phyloP scores from a whole-genome alignment of 2,888 invertebrate genomes.

The Calliphora vomitoria region DNA sequence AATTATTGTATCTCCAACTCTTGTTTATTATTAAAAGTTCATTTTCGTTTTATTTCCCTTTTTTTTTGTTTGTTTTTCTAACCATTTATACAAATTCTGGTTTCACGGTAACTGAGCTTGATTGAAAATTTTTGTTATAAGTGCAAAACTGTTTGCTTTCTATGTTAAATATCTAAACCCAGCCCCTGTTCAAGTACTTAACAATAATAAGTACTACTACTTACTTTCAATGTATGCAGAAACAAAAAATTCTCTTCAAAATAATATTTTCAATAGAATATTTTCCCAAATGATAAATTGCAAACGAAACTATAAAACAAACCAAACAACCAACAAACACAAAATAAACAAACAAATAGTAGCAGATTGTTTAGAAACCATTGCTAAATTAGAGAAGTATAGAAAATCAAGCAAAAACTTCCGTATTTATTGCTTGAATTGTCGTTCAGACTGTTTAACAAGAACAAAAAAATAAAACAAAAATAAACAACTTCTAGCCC shows the following conservation, averaged over 20 bases:
- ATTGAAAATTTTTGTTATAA: constrained; percentile 78
- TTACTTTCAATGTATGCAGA: neutral
- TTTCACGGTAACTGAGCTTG: constrained; percentile 80
- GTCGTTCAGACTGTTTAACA: constrained; percentile 48
- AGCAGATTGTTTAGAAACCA: constrained; percentile 66
- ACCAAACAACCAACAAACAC: constrained; percentile 14
- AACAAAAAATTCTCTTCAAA: constrained; percentile 33
- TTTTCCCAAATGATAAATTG: constrained; percentile 22
- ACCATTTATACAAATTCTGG: constrained; percentile 76
- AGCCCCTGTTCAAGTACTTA: neutral
- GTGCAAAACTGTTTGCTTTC: constrained; percentile 11
- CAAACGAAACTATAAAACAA: constrained; percentile 32
- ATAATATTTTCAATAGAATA: constrained; percentile 45
- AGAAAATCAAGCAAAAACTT: constrained; percentile 43
- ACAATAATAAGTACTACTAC: neutral
- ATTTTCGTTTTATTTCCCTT: too few relatives aligned
- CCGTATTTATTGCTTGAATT: constrained; percentile 66
- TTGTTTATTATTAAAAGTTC: neutral
- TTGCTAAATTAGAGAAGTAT: constrained; percentile 51
- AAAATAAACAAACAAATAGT: constrained; percentile 24
- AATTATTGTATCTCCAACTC: too few relatives aligned
- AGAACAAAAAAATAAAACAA: neutral
- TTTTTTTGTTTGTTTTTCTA: neutral
- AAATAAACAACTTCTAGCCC: neutral
- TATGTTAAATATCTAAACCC: neutral